These are phyloP conservation scores for Heterotis niloticus DNA, from an alignment of 2,113 vertebrate species.

Conservation along the genomic window DNA sequence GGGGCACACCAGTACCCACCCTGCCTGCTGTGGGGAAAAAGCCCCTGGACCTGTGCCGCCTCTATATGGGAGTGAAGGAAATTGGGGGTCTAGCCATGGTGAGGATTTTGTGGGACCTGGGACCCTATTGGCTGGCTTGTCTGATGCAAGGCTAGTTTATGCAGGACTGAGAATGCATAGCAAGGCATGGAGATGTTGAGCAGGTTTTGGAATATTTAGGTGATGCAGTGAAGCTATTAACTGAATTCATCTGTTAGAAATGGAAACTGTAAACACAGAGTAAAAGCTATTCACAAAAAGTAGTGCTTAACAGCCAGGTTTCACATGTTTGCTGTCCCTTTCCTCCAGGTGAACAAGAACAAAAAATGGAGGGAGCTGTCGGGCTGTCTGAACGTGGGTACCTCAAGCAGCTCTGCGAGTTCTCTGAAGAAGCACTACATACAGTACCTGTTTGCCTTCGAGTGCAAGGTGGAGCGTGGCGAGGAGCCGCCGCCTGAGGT, in stretches of 20 bases:
- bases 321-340: conserved; percentile 9
- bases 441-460: conserved; percentile 94
- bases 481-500: conserved; percentile 89
- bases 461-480: conserved; percentile 90
- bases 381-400: conserved; percentile 79
- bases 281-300: background rate
- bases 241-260: no score
- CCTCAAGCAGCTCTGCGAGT: conserved; percentile 89
- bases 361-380: conserved; percentile 94
- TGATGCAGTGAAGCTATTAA: no score
- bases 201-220: no score
- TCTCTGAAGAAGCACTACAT: conserved; percentile 95
- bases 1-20: conserved; percentile 79
- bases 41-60: conserved; percentile 87
- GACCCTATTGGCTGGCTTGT: no score
- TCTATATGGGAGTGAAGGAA: conserved; percentile 85
- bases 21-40: conserved; percentile 90
- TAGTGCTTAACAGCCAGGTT: background rate
- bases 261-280: no score
- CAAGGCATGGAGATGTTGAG: no score
- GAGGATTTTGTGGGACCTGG: conserved; percentile 26
- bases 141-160: no score
- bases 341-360: conserved; percentile 88
- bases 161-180: no score
- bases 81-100: conserved; percentile 94